phyloP scores from a whole-genome alignment of 2,113 vertebrate genomes.

The Orcinus orca region DNA sequence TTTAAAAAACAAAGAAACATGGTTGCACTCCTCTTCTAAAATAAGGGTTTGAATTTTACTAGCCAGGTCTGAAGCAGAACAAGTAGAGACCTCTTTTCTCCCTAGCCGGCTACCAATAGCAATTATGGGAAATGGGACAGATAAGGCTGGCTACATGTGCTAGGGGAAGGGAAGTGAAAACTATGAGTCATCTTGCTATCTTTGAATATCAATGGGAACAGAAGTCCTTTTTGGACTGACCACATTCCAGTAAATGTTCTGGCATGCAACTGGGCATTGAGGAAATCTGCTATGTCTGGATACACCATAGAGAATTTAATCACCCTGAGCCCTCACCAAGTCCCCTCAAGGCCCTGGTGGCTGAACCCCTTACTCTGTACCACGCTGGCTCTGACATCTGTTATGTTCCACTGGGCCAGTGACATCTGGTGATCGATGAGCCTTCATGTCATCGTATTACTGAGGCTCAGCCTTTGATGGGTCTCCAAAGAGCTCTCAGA shows the following conservation, averaged over 20 bases:
- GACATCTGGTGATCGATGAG: not conserved
- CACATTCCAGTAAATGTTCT: not conserved
- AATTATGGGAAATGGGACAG: not conserved
- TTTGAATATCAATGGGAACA: slow-evolving; percentile 63
- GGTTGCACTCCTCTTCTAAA: not conserved
- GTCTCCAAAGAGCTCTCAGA: slow-evolving; percentile 11
- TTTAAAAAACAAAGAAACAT: not conserved
- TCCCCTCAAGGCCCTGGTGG: not conserved
- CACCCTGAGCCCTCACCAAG: not conserved
- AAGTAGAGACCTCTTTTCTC: not conserved
- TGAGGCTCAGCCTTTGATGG: not conserved
- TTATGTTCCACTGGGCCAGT: not conserved
- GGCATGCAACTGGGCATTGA: not conserved
- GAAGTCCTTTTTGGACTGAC: slow-evolving; percentile 49
- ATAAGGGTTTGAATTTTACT: not conserved
- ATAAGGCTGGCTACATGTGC: not conserved
- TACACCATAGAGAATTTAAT: not conserved
- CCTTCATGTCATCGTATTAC: not conserved
- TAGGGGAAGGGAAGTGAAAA: slow-evolving; percentile 20
- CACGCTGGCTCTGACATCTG: not conserved
- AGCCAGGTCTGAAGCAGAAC: not conserved
- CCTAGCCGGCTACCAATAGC: not conserved
- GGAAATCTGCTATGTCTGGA: not conserved
- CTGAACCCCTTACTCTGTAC: not conserved
- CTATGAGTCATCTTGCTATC: slow-evolving; percentile 59